Evolutionary conservation across 2,888 invertebrate genomes (phyloP).

Genomic region (Lagria hirta): DNA sequence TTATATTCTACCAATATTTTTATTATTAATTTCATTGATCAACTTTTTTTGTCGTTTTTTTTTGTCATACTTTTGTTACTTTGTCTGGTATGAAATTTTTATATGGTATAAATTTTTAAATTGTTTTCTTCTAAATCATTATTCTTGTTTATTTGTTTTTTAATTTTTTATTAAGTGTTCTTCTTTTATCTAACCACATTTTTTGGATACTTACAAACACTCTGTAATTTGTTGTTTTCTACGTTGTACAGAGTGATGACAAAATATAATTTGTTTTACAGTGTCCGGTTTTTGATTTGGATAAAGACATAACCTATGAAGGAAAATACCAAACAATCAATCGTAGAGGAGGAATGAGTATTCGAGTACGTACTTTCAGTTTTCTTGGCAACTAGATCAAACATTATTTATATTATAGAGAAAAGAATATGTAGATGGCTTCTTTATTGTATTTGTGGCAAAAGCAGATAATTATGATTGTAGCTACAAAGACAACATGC

Average conservation of each 20-base stretch:
- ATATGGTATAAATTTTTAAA: slow-evolving; percentile 6
- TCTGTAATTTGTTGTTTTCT: not conserved
- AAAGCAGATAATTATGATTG: slow-evolving; percentile 68
- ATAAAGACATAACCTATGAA: slow-evolving; percentile 72
- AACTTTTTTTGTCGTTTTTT: too few relatives aligned
- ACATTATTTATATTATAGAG: slow-evolving; percentile 57
- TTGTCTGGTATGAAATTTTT: slow-evolving; percentile 5
- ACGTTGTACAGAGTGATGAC: not conserved
- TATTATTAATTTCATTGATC: too few relatives aligned
- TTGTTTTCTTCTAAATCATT: too few relatives aligned
- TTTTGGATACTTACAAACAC: not conserved
- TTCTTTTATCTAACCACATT: slow-evolving; percentile 1
- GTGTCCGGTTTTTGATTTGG: slow-evolving; percentile 84
- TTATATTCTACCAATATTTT: too few relatives aligned
- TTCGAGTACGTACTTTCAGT: slow-evolving; percentile 61
- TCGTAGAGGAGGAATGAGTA: slow-evolving; percentile 72
- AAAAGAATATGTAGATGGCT: slow-evolving; percentile 66
- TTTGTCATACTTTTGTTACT: too few relatives aligned
- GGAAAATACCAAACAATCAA: slow-evolving; percentile 79
- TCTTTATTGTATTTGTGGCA: slow-evolving; percentile 78
- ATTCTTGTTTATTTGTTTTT: too few relatives aligned
- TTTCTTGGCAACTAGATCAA: slow-evolving; percentile 6
- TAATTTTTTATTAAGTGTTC: slow-evolving; percentile 5
- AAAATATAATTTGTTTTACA: slow-evolving; percentile 50
- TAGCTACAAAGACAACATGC: slow-evolving; percentile 43